Conservation (phyloP, 2,797 vertebrate species). For the Argentina silus region DNA sequence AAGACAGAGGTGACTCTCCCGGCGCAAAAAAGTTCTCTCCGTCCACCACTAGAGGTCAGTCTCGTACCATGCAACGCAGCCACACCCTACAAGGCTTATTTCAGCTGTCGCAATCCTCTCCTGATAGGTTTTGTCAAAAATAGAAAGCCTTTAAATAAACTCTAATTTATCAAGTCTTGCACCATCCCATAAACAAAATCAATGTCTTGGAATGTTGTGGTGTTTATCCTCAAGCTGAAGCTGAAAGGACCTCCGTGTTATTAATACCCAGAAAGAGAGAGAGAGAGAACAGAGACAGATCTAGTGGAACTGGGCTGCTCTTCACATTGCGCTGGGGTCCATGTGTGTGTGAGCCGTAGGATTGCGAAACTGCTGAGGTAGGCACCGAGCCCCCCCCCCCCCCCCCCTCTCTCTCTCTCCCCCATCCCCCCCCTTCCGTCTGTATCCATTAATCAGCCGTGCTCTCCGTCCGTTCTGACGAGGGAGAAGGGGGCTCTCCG, state of each 20-base stretch:
- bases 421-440: constrained; percentile 46
- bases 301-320: constrained; percentile 68
- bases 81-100: constrained; percentile 2
- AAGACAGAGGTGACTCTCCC: neutral
- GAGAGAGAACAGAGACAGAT: constrained; percentile 73
- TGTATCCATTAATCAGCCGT: constrained; percentile 66
- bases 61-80: constrained; percentile 34
- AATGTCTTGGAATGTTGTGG: constrained; percentile 77
- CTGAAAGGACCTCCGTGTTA: neutral
- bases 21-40: constrained; percentile 8
- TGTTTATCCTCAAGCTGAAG: constrained; percentile 65
- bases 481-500: constrained; percentile 38
- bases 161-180: constrained; percentile 75
- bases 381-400: constrained; percentile 69
- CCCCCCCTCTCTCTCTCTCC: constrained; percentile 73
- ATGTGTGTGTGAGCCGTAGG: constrained; percentile 48
- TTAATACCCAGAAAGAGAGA: neutral
- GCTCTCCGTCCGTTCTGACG: constrained; percentile 48
- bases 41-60: constrained; percentile 70
- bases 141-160: constrained; percentile 80
- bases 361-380: constrained; percentile 85
- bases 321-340: constrained; percentile 67
- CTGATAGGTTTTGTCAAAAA: constrained; percentile 73
- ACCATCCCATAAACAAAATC: constrained; percentile 75
- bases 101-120: constrained; percentile 46